Conservation (phyloP, 2,797 vertebrate genomes). For the Chloroceryle inda region DNA sequence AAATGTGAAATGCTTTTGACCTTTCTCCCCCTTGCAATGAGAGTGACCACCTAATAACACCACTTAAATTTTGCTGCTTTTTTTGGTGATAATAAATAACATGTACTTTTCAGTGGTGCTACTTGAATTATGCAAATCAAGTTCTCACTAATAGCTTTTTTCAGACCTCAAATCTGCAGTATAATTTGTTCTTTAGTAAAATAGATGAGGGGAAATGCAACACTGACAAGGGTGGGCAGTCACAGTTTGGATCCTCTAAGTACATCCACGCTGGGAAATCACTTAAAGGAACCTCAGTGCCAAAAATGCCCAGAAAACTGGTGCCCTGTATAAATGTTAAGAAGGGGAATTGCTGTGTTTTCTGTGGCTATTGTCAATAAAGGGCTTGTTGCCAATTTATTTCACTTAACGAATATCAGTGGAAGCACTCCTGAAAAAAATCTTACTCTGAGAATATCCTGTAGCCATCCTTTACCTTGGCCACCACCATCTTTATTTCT, state of each 20-base stretch:
- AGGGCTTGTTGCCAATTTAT: neutral
- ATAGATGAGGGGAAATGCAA: neutral
- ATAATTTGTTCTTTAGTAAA: neutral
- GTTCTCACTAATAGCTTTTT: constrained; percentile 21
- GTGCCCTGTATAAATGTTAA: neutral
- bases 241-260: neutral
- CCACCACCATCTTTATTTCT: constrained; percentile 12
- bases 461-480: neutral
- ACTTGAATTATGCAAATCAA: constrained; percentile 41
- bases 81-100: constrained; percentile 4
- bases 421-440: neutral
- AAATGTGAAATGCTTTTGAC: constrained; percentile 24
- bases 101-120: neutral
- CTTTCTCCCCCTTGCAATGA: neutral
- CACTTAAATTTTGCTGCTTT: neutral
- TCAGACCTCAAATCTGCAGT: neutral
- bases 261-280: neutral
- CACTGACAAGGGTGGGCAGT: neutral
- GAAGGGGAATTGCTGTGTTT: neutral
- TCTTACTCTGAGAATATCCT: neutral
- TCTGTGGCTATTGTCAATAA: neutral
- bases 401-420: neutral
- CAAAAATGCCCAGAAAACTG: neutral
- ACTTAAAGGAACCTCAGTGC: neutral
- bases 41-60: neutral